Conservation (phyloP, 2,113 vertebrate genomes). For the Plecturocebus donacophilus region DNA sequence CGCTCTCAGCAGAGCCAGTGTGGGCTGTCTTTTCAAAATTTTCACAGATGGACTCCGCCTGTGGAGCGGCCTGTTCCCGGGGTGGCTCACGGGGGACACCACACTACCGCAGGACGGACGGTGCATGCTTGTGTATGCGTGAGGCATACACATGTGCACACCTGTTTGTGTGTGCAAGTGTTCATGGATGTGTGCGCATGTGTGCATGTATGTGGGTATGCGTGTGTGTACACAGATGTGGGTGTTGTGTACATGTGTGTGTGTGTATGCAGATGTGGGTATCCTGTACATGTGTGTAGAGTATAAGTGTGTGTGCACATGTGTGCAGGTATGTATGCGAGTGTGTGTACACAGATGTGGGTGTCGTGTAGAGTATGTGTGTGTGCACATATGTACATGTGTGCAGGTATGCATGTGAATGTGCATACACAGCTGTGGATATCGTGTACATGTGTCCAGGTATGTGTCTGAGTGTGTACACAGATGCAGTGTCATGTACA, state of each 20-base stretch:
- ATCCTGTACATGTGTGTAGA: background rate
- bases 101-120: background rate
- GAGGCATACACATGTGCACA: no score
- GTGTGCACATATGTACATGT: no score
- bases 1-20: background rate
- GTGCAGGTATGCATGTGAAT: accelerated
- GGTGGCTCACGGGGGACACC: background rate
- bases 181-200: background rate
- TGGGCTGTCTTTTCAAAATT: background rate
- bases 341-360: no score
- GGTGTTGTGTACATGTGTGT: background rate
- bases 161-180: background rate
- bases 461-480: no score
- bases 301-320: no score
- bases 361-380: no score
- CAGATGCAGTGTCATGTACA: no score
- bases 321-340: no score
- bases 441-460: no score
- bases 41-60: background rate
- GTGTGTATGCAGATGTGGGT: background rate
- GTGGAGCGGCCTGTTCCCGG: background rate
- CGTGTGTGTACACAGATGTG: background rate
- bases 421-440: no score
- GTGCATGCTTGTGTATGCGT: background rate
- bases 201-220: background rate